Percentiles rank a stretch among this genome's conserved stretches.
Conservation (phyloP, 2,888 invertebrate genomes). For the Melieria omissa region DNA sequence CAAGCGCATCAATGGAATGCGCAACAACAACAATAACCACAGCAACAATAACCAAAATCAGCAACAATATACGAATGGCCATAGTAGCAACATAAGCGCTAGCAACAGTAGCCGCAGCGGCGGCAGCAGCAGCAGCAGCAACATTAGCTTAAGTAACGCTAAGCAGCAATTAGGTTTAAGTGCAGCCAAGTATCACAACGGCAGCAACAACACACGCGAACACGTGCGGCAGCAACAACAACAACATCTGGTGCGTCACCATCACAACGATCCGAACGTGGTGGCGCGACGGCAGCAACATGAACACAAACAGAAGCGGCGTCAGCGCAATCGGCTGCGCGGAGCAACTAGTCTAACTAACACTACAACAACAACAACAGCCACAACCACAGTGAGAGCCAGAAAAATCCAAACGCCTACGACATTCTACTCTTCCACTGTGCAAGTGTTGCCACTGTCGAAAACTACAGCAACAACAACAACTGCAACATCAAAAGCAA, state of each 20-base stretch:
- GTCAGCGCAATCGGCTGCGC: slow-evolving; percentile 49
- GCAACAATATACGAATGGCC: slow-evolving; percentile 48
- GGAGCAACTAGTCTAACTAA: slow-evolving; percentile 43
- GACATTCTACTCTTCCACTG: slow-evolving; percentile 27
- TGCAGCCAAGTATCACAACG: slow-evolving; percentile 44
- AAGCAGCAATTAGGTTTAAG: slow-evolving; percentile 41
- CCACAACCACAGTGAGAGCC: slow-evolving; percentile 46
- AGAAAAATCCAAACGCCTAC: slow-evolving; percentile 29
- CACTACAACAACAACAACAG: slow-evolving; percentile 45
- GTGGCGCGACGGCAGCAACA: slow-evolving; percentile 60
- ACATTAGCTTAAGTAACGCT: slow-evolving; percentile 42
- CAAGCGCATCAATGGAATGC: slow-evolving; percentile 40
- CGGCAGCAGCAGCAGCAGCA: slow-evolving; percentile 47
- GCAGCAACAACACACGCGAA: slow-evolving; percentile 41
- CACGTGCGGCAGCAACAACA: slow-evolving; percentile 49
- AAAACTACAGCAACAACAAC: slow-evolving; percentile 36
- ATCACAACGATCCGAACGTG: slow-evolving; percentile 62
- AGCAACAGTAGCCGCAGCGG: slow-evolving; percentile 49
- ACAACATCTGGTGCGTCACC: slow-evolving; percentile 64
- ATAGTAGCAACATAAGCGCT: slow-evolving; percentile 54
- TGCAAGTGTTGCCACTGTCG: slow-evolving; percentile 4
- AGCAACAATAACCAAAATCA: slow-evolving; percentile 48
- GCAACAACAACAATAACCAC: slow-evolving; percentile 43
- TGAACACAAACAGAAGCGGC: slow-evolving; percentile 58
- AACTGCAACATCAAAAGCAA: slow-evolving; percentile 40